Base-by-base conservation (phyloP, 23 tunicate genomes). In the Ascidia mentula region DNA sequence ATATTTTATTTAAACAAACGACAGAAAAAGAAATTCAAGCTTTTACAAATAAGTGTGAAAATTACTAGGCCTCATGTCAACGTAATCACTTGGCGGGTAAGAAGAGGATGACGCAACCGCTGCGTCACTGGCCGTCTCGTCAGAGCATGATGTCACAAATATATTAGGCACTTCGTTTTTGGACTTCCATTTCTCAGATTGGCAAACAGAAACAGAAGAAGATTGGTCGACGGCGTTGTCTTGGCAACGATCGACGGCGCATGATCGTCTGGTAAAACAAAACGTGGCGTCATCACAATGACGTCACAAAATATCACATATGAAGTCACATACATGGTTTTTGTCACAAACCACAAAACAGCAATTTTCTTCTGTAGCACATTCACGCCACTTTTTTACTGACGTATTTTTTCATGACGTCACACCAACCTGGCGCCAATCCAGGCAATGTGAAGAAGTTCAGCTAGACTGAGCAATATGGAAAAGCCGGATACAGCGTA, bases 401-500 rank as follows among this genome's bases (percentile, higher is more conserved):
- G 65, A 53, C 65, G 65, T 9, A 20, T 26, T 53, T 53, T 5
- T 1, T 20, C 13, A 9, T 53, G 65, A 53, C 65, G 65, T 53
- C 65, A 53, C 65, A 53, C 70, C 40, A 4, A 88, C 94, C 94
- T 77, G 36, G 75, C 85, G 40, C 85, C 59, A 38, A 45, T 74
- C 94, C 88, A 83, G 5, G 46, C 38, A 0, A 89, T 89, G 72
- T 89, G 70, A 37, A 78, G 38, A 8, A 89, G 77, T 60, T 89
- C 94, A 0, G 53, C 65, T 0, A 83, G 30, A 72, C 94, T 89
- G 34, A 83, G 28, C 18, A 69, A 18, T 18, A 89, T 73, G 6
- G 94, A 89, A 18, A 89, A 38, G 5, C 65, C 88, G 26, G 88
- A 83, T 1, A 83, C 71, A 35, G 72, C 85, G 82, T 84, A 89